These are phyloP conservation scores for Galagoides demidoff DNA, from an alignment of 2,797 vertebrate species.

Conservation along the genomic window DNA sequence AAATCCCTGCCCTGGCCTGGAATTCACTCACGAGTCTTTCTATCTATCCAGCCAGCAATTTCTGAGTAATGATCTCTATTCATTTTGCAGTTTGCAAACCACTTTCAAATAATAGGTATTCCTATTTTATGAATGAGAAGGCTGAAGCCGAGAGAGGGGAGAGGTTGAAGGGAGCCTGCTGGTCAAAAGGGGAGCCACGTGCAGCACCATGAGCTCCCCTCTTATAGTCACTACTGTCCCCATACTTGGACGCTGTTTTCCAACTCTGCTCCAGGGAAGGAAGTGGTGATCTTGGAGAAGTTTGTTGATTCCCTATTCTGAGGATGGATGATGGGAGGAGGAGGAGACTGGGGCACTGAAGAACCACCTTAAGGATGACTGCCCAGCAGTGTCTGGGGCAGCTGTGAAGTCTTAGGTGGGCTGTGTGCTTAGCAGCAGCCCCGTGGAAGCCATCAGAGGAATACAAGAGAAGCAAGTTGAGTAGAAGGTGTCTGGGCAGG, in stretches of 20 bases:
- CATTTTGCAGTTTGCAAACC: background rate
- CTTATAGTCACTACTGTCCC: too few species aligned
- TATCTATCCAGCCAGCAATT: background rate
- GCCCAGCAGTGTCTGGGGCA: background rate
- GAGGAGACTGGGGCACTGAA: background rate
- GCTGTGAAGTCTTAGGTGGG: background rate
- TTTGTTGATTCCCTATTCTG: background rate
- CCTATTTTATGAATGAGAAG: slow-evolving; percentile 30
- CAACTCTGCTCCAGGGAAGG: background rate
- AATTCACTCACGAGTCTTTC: slow-evolving; percentile 43
- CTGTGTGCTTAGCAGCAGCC: background rate
- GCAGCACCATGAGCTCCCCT: background rate
- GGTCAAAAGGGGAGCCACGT: background rate
- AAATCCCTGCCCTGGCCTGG: slow-evolving; percentile 58
- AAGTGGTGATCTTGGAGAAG: background rate
- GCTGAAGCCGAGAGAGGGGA: background rate
- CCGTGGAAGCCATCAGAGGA: background rate
- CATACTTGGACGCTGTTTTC: background rate
- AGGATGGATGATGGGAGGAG: background rate
- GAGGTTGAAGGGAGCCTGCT: background rate
- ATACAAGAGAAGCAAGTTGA: background rate
- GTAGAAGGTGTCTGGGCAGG: background rate
- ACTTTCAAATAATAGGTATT: background rate
- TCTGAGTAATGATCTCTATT: background rate
- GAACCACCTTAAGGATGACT: background rate